Evolutionary conservation across 2,113 vertebrate species (phyloP), one percentile per base, ranked within the genome.

Genomic region (Fregata magnificens): DNA sequence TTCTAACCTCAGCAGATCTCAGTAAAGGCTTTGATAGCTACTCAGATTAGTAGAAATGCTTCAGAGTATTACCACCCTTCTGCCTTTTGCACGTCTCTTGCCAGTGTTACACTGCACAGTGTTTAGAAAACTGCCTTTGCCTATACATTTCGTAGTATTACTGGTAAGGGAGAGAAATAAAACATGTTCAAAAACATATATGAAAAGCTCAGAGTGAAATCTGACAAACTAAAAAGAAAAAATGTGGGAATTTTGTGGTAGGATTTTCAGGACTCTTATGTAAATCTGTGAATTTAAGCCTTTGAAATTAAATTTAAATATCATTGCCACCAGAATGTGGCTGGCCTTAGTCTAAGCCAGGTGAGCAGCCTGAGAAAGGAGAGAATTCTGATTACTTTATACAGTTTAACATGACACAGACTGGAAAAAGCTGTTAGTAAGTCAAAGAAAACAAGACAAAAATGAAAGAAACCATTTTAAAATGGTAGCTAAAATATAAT

Each of bases 301-400:
- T 97, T 95, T 94, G 79, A 97, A 97, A 94, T 95, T 53, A 90
- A 91, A 89, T 81, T 88, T 89, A 94, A 97, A 89, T 93, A 71
- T 86, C 47, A 91, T 67, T 80, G 79, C 73, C 69, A 90, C 66
- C 80, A 93, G 40, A 82, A 91, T 86, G 32, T 66, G 69, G 5
- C 50, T 93, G 53, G 34, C 72, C 85, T 61, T 88, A 56, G 25
- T 50, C 52, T 81, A 86, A 92, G 59, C 21, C 58, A 86, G 73
- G 40, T 78, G 49, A 96, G 47, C 49, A 84, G 45, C 11, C 49
- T 86, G 38, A 90, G 72, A 74, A 73, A 87, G 63, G 52, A 83
- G 66, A 81, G 32, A 93, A 67, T 96, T 90, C 66, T 52, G 42
- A 74, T 59, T 82, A 19, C 44, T 81, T 97, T 71, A 42, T 63